Percentiles rank a stretch among this genome's conserved stretches.
Evolutionary conservation across 1,140 invertebrate species (phyloP).

Genomic region (Chironomus striatipennis): DNA sequence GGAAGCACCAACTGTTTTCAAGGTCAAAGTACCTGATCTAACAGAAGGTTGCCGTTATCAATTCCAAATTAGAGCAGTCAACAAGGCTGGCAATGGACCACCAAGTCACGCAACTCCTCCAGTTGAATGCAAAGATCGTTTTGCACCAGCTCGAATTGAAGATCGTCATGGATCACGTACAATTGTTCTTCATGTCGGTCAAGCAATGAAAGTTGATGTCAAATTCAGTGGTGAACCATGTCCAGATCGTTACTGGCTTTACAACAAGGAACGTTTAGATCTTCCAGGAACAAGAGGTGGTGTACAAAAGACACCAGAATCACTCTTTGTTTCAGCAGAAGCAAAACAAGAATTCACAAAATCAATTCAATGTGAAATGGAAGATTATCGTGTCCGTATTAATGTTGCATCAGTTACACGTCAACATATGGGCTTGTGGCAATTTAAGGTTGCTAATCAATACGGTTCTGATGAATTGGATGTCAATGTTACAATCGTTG

Average conservation of each 20-base stretch:
- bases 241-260: slow-evolving; percentile 74
- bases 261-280: slow-evolving; percentile 66
- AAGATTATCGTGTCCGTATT: slow-evolving; percentile 80
- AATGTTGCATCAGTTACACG: slow-evolving; percentile 63
- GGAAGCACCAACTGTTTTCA: slow-evolving; percentile 35
- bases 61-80: slow-evolving; percentile 91
- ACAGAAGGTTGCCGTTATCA: slow-evolving; percentile 93
- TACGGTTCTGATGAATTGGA: slow-evolving; percentile 85
- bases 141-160: slow-evolving; percentile 76
- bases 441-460: slow-evolving; percentile 83
- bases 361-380: slow-evolving; percentile 67
- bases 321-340: slow-evolving; percentile 29
- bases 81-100: slow-evolving; percentile 88
- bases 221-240: slow-evolving; percentile 86
- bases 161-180: slow-evolving; percentile 82
- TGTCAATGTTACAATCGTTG: slow-evolving; percentile 79
- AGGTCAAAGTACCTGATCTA: slow-evolving; percentile 78
- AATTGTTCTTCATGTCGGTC: slow-evolving; percentile 77
- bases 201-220: slow-evolving; percentile 74
- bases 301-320: background rate
- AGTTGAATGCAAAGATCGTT: slow-evolving; percentile 75
- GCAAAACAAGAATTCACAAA: slow-evolving; percentile 45
- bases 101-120: slow-evolving; percentile 77
- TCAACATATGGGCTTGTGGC: slow-evolving; percentile 74
- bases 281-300: background rate